Evolutionary conservation across 2,888 invertebrate genomes (phyloP).

Genomic region (Malthinus seriepunctatus): DNA sequence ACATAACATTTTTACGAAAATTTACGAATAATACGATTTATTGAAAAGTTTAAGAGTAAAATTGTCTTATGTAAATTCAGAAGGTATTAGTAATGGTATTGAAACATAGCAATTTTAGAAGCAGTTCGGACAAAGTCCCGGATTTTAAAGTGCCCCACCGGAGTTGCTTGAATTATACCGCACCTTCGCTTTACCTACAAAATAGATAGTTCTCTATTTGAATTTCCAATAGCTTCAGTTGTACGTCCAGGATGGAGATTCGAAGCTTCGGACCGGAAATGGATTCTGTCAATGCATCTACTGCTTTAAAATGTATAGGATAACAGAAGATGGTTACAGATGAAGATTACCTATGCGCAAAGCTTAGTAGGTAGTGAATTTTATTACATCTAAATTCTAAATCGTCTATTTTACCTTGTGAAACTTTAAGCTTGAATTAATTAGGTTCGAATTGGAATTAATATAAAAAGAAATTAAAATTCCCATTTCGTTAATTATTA

Average conservation of each 20-base stretch:
- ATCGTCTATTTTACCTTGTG: neutral
- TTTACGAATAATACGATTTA: no score
- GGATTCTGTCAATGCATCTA: slow-evolving; percentile 24
- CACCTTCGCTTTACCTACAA: slow-evolving; percentile 33
- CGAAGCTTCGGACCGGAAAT: slow-evolving; percentile 25
- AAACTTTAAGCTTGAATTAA: neutral
- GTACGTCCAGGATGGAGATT: slow-evolving; percentile 23
- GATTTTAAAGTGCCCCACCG: slow-evolving; percentile 30
- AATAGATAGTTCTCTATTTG: slow-evolving; percentile 37
- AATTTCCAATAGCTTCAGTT: slow-evolving; percentile 34
- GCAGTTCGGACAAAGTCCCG: slow-evolving; percentile 17
- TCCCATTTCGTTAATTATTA: neutral
- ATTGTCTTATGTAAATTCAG: neutral
- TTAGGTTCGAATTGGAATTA: neutral
- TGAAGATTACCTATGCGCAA: slow-evolving; percentile 21
- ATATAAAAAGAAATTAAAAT: neutral
- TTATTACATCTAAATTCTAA: slow-evolving; percentile 10
- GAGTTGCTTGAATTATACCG: slow-evolving; percentile 35
- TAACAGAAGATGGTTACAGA: slow-evolving; percentile 17
- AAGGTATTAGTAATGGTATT: neutral
- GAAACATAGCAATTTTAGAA: slow-evolving; percentile 4
- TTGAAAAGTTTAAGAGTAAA: no score
- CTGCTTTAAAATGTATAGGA: slow-evolving; percentile 21
- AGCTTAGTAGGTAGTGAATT: slow-evolving; percentile 11
- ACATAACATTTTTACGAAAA: no score